Evolutionary conservation across 2,888 invertebrate genomes (phyloP), one percentile per base, ranked within the genome.

Genomic region (Lithophane leautieri): DNA sequence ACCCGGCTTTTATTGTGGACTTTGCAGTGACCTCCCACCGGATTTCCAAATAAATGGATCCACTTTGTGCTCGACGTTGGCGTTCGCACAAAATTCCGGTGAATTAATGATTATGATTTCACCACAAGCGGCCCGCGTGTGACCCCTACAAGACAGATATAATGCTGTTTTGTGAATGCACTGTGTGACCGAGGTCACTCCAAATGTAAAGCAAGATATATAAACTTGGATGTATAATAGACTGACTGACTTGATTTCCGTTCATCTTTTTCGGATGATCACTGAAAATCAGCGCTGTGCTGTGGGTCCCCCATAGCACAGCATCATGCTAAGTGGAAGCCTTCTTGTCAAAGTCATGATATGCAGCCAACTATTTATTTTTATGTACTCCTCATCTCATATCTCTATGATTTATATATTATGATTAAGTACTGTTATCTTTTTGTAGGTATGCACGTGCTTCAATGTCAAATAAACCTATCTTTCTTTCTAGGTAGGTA

Each of bases 1-100:
- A 93, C 94, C 95, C 94, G 90, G 94, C 93, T 94, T 95, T 95
- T 94, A 95, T 94, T 95, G 95, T 95, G 95, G 94, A 95, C 95
- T 95, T 94, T 92, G 93, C 93, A 90, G 92, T 95, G 94, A 95
- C 95, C 95, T 95, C 94, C 94, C 95, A 91, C 91, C 93, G 94
- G 94, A 95, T 95, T 95, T 92, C 88, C 94, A 94, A 92, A 95
- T 94, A 95, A 95, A 96, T 94, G 94, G 92, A 90, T 88, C 91
- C 95, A 94, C 94, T 95, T 95, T 94, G 93, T 92, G 90, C 91
- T 89, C 89, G 86, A 89, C 88, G 90, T 90, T 90, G 84, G 90
- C 90, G 89, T 92, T 90, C 91, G 90, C 90, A 90, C 90, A 90
- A 92, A 89, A 90, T 92, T 90, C 87, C 87, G 86, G 79, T 85